These are phyloP conservation scores for Ptilodon capucinus DNA, from an alignment of 2,888 invertebrate genomes.

Conservation along the genomic window DNA sequence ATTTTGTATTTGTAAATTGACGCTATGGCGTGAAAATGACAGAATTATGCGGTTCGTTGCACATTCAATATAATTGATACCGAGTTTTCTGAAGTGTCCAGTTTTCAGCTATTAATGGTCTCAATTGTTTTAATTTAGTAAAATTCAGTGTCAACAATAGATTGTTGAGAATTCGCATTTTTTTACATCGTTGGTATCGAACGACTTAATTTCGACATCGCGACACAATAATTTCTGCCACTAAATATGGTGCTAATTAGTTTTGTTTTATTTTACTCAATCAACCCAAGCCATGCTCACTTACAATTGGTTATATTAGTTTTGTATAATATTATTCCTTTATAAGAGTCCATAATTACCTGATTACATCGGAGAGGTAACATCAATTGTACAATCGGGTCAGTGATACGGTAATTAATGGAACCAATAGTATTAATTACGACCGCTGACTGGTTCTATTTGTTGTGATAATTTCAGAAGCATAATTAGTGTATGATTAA, in stretches of 20 bases:
- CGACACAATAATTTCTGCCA: no score
- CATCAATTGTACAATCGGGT: conserved; percentile 8
- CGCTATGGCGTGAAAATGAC: neutral
- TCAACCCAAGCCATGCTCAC: no score
- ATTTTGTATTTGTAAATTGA: neutral
- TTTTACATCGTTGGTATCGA: no score
- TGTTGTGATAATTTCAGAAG: conserved; percentile 27
- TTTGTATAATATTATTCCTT: no score
- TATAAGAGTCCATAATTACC: conserved; percentile 9
- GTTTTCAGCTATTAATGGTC: no score
- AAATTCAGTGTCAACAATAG: no score
- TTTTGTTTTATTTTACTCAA: no score
- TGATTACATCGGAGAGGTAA: conserved; percentile 10
- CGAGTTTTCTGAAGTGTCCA: neutral
- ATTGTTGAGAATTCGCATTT: no score
- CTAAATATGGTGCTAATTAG: no score
- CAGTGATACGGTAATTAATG: conserved; percentile 29
- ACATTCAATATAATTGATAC: neutral
- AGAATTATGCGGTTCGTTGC: neutral
- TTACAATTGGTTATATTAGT: no score
- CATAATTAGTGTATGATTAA: conserved; percentile 27
- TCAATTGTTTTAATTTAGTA: no score
- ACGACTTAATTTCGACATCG: no score
- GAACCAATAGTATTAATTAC: conserved; percentile 34
- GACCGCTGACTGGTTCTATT: conserved; percentile 30